A percentile compares a stretch with the other conserved stretches of the same genome.
Conservation (phyloP, 1,140 invertebrate species). For the Thrips palmi region DNA sequence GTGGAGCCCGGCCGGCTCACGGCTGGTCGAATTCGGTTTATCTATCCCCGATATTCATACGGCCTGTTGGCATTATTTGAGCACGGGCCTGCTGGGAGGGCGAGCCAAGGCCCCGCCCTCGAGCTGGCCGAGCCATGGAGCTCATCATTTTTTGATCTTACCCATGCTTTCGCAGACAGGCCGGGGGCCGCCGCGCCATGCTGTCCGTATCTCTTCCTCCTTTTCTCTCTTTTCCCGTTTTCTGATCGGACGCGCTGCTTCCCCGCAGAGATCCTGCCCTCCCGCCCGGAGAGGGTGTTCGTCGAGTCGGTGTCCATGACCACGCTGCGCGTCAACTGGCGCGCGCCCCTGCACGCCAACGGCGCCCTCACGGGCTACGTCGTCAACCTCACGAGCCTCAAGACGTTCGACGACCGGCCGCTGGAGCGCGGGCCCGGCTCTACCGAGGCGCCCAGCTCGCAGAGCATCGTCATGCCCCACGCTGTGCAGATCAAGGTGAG, state of each 20-base stretch:
- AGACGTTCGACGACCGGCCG: slow-evolving; percentile 34
- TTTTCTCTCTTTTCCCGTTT: slow-evolving; percentile 1
- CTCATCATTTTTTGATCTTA: no score
- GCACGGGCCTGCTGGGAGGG: no score
- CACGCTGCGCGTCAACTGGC: slow-evolving; percentile 48
- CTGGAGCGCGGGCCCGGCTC: neutral
- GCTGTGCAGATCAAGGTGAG: slow-evolving; percentile 19
- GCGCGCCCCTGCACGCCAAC: slow-evolving; percentile 34
- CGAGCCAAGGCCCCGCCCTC: no score
- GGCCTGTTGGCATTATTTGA: no score
- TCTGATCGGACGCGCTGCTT: neutral
- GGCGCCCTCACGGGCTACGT: slow-evolving; percentile 44
- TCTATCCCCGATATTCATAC: no score
- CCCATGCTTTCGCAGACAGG: no score
- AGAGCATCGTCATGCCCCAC: slow-evolving; percentile 17
- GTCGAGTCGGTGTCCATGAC: slow-evolving; percentile 49
- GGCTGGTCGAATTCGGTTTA: no score
- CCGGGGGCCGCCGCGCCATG: no score
- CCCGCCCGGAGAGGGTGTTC: slow-evolving; percentile 43
- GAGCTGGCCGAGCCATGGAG: no score
- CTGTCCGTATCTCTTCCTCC: no score
- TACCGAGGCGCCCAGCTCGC: slow-evolving; percentile 2
- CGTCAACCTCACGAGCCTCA: slow-evolving; percentile 49
- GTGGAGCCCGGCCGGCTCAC: no score
- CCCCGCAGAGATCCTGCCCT: slow-evolving; percentile 44